A percentile compares a stretch with the other conserved stretches of the same genome.
phyloP scores from a whole-genome alignment of 2,888 invertebrate species.

The Nephrocerus scutellatus region DNA sequence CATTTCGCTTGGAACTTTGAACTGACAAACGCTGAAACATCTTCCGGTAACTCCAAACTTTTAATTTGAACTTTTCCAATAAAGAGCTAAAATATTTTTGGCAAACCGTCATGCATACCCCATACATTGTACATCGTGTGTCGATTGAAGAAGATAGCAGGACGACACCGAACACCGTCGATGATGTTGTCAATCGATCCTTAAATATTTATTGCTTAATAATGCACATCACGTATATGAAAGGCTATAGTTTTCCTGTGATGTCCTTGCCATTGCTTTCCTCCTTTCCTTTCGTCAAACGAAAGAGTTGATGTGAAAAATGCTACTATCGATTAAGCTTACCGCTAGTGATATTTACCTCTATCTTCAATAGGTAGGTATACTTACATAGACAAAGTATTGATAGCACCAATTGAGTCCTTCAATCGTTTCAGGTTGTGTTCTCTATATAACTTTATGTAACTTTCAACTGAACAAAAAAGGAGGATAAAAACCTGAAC shows the following conservation, averaged over 20 bases:
- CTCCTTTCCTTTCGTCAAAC: neutral
- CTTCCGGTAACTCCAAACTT: too few species aligned
- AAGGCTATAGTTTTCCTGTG: slow-evolving; percentile 1
- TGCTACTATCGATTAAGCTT: too few species aligned
- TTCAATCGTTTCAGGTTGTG: neutral
- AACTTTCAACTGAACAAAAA: too few species aligned
- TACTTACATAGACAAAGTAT: slow-evolving; percentile 1
- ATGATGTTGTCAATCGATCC: slow-evolving; percentile 20
- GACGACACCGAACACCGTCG: neutral
- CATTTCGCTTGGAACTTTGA: too few species aligned
- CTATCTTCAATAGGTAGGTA: neutral
- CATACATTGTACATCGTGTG: too few species aligned
- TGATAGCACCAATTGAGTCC: slow-evolving; percentile 2
- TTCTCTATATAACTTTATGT: too few species aligned
- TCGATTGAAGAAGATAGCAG: too few species aligned
- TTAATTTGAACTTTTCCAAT: slow-evolving; percentile 27
- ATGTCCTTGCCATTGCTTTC: neutral
- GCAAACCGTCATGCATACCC: too few species aligned
- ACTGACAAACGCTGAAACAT: too few species aligned
- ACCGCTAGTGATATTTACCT: neutral
- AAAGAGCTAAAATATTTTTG: slow-evolving; percentile 25
- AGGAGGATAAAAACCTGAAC: too few species aligned
- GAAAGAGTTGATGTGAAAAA: too few species aligned
- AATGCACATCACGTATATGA: slow-evolving; percentile 24
- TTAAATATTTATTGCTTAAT: slow-evolving; percentile 26